A percentile compares a stretch with the other conserved stretches of the same genome.
Conservation (phyloP, 2,797 vertebrate genomes). For the Acanthis flammea region DNA sequence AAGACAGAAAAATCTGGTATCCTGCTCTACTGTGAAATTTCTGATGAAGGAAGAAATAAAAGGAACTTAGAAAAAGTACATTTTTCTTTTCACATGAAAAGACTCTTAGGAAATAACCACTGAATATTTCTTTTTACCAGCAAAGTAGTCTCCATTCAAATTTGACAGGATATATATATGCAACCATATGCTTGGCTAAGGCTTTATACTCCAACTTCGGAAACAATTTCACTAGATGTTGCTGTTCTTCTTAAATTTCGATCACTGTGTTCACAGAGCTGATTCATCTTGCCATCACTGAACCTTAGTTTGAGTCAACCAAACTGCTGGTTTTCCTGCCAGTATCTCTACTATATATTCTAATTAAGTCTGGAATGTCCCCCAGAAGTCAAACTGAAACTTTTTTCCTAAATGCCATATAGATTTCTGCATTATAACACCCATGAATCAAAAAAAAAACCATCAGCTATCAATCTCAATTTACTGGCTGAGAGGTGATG, state of each 20-base stretch:
- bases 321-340: background rate
- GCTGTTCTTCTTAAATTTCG: background rate
- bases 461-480: background rate
- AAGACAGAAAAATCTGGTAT: background rate
- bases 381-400: background rate
- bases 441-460: background rate
- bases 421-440: background rate
- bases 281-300: background rate
- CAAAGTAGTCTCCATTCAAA: background rate
- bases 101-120: background rate
- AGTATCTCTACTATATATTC: background rate
- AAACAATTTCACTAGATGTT: background rate
- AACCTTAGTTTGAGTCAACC: background rate
- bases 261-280: background rate
- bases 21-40: background rate
- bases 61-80: background rate
- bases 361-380: background rate
- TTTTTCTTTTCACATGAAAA: background rate
- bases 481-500: background rate
- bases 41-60: background rate
- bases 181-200: background rate
- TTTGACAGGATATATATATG: background rate
- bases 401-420: background rate
- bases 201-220: background rate
- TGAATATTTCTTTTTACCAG: background rate